These are phyloP conservation scores for Tamandua tetradactyla DNA, from an alignment of 2,797 vertebrate species.

Conservation along the genomic window DNA sequence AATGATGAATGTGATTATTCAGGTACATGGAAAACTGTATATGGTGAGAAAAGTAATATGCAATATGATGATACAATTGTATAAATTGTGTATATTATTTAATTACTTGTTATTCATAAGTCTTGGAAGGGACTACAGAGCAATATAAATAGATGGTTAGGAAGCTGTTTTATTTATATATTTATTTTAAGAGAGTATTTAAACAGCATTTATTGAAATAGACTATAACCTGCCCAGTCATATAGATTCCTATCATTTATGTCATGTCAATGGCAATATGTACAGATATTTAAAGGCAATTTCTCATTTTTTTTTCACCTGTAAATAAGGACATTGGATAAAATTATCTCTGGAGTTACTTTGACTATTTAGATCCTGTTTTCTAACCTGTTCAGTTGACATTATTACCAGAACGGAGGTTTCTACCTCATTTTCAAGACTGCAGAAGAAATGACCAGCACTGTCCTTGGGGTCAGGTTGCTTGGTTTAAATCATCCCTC, in stretches of 20 bases:
- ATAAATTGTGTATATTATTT: background rate
- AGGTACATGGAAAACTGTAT: slow-evolving; percentile 5
- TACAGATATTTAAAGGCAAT: background rate
- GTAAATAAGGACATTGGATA: background rate
- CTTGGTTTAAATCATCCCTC: background rate
- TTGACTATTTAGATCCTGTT: background rate
- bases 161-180: background rate
- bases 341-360: background rate
- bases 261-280: background rate
- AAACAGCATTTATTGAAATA: background rate
- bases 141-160: background rate
- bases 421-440: background rate
- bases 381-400: background rate
- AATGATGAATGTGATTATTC: slow-evolving; percentile 5
- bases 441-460: background rate
- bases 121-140: background rate
- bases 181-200: background rate
- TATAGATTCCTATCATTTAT: background rate
- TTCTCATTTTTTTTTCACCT: background rate
- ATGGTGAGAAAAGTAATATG: background rate
- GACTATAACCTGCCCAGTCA: background rate
- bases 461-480: background rate
- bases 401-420: background rate
- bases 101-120: background rate
- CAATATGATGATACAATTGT: background rate